These are phyloP conservation scores for Hylyphantes graminicola DNA, from an alignment of 1,140 invertebrate genomes.

Conservation along the genomic window DNA sequence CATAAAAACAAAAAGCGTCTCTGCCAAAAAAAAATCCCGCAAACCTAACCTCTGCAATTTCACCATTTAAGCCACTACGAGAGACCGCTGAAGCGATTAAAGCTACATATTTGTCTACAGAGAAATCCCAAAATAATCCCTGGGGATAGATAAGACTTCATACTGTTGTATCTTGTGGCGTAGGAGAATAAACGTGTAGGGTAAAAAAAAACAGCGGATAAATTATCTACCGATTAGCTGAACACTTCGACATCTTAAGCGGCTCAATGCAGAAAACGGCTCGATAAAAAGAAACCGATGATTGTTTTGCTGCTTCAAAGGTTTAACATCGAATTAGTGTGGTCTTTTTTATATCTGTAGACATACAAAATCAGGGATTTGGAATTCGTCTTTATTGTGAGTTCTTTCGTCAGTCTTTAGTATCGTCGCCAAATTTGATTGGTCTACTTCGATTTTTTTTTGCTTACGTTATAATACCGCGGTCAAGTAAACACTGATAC, in stretches of 20 bases:
- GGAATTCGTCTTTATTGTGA: no score
- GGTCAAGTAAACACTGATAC: no score
- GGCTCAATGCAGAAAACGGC: neutral
- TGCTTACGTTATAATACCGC: no score
- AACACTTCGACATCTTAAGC: conserved; percentile 17
- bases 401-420: no score
- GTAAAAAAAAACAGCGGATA: conserved; percentile 10
- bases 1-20: neutral
- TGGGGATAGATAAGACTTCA: conserved; percentile 12
- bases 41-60: neutral
- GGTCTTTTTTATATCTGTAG: no score
- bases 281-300: conserved; percentile 16
- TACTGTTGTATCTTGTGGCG: neutral
- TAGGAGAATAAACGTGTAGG: neutral
- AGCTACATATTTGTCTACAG: conserved; percentile 23
- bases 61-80: conserved; percentile 4
- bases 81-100: neutral
- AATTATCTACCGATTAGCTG: conserved; percentile 39
- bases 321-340: no score
- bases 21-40: no score
- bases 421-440: no score
- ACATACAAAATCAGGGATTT: no score
- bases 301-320: neutral
- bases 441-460: no score
- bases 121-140: conserved; percentile 4